Base-by-base conservation (phyloP, 2,797 vertebrate genomes). In the Dryobates pubescens region DNA sequence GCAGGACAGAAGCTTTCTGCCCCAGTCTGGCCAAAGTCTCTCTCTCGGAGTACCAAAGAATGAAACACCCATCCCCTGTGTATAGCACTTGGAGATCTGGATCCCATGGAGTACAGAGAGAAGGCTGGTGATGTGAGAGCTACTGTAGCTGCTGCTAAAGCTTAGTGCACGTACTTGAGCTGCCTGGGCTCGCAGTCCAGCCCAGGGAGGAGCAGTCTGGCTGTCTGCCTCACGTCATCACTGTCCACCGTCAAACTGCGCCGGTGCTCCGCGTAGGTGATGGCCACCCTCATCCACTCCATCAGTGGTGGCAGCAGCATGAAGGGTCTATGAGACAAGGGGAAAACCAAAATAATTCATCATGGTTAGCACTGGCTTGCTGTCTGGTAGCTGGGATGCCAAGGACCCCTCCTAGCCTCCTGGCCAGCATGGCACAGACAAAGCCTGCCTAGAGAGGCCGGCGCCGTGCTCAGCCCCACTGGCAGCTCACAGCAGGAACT, bases 261-360 rank as follows among this genome's bases (percentile, higher is more conserved):
- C 61, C 99, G 98, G 97, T 99, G 99, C 96, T 99, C 99, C 0
- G 99, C 99, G 0, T 99, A 99, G 49, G 99, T 99, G 92, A 99
- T 98, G 92, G 99, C 99, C 94, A 99, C 99, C 0, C 99, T 97
- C 98, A 99, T 99, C 99, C 99, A 99, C 97, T 99, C 99, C 99
- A 99, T 99, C 97, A 99, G 97, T 1, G 99, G 99, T 0, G 99
- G 99, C 89, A 99, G 98, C 91, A 99, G 96, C 97, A 99, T 98
- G 96, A 99, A 99, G 17, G 99, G 99, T 95, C 99, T 99, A 95
- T 0, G 72, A 93, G 83, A 75, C 0, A 74, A 58, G 38, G 18
- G 19, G 17, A 9, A 56, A 7, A 59, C 23, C 38, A 32, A 26
- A 18, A 49, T 4, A 70, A 76, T 7, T 27, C 7, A 3, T 57